Conservation (phyloP, 2,797 vertebrate species). For the Lagocephalus sceleratus region DNA sequence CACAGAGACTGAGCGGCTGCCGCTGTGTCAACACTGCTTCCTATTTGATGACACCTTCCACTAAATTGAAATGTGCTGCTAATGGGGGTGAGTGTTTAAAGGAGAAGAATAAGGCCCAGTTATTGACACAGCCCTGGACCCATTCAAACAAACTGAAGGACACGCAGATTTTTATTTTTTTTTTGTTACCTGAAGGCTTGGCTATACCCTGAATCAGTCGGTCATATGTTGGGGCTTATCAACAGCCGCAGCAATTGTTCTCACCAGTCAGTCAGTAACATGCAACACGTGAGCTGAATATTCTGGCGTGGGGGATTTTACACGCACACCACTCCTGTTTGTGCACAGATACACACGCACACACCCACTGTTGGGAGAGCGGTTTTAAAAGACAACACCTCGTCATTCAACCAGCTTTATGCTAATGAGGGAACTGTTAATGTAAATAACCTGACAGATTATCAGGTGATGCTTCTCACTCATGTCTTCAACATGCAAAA, state of each 20-base stretch:
- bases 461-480: too few species aligned
- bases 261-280: slow-evolving; percentile 54
- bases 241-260: slow-evolving; percentile 43
- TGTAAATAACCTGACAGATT: not conserved
- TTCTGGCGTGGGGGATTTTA: slow-evolving; percentile 16
- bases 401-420: slow-evolving; percentile 7
- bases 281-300: slow-evolving; percentile 26
- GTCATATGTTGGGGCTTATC: slow-evolving; percentile 34
- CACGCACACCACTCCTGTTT: slow-evolving; percentile 18
- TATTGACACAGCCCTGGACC: slow-evolving; percentile 66
- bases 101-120: slow-evolving; percentile 64
- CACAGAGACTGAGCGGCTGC: slow-evolving; percentile 55
- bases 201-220: slow-evolving; percentile 2
- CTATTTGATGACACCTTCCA: slow-evolving; percentile 73
- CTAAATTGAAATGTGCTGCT: slow-evolving; percentile 72
- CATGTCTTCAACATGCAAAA: too few species aligned
- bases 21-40: slow-evolving; percentile 68
- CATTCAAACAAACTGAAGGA: slow-evolving; percentile 49
- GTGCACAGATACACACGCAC: slow-evolving; percentile 4
- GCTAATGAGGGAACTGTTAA: slow-evolving; percentile 7
- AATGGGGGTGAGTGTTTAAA: slow-evolving; percentile 73
- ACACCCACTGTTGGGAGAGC: slow-evolving; percentile 3
- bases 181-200: slow-evolving; percentile 5
- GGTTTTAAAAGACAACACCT: slow-evolving; percentile 16
- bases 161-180: too few species aligned